Evolutionary conservation across 2,888 invertebrate species (phyloP), one percentile per base, ranked within the genome.

Genomic region (Ectobius pallidus): DNA sequence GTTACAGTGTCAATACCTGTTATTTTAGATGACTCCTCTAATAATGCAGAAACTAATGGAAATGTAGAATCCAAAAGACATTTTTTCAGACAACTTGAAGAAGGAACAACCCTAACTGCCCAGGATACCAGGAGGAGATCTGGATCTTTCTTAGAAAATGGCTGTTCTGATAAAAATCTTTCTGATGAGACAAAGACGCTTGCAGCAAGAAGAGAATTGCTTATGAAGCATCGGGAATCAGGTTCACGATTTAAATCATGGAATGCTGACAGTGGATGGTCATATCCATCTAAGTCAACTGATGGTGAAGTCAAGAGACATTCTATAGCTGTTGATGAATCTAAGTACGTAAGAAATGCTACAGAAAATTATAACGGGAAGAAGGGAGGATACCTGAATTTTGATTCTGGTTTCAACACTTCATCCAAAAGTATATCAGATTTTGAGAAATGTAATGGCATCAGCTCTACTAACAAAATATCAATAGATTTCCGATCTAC

Each of bases 281-380:
- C 52, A 16, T 46, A 30, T 39, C 25, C 25, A 27, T 6, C 34
- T 6, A 62, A 49, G 63, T 16, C 27, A 27, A 34, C 46, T 9
- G 80, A 80, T 32, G 79, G 76, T 34, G 81, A 82, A 34, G 74
- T 78, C 18, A 87, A 87, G 78, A 80, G 87, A 6, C 88, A 88
- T 77, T 88, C 87, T 0, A 87, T 88, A 75, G 88, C 88, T 0
- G 86, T 87, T 2, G 87, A 87, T 77, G 87, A 87, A 61, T 22
- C 71, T 6, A 73, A 71, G 22, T 75, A 74, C 27, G 72, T 73
- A 4, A 69, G 44, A 46, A 69, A 69, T 11, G 72, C 22, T 16
- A 32, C 30, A 14, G 49, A 69, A 27, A 14, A 34, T 14, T 52
- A 52, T 27, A 52, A 58, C 30, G 11, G 34, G 34, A 14, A 58